Conservation (phyloP, 2,797 vertebrate species). For the Salmo trutta region DNA sequence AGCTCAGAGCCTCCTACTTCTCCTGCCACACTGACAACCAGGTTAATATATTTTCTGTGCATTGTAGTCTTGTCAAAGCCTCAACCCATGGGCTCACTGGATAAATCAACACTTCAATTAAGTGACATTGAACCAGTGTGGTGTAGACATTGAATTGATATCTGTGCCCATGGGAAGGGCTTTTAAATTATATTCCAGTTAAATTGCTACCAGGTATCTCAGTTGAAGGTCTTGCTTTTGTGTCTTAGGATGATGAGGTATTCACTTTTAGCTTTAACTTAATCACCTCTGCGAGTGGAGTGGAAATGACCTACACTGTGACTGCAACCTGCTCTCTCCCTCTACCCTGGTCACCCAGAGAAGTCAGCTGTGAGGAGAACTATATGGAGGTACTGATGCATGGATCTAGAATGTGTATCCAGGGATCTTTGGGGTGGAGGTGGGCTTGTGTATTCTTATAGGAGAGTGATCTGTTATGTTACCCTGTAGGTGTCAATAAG, state of each 20-base stretch:
- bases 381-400: constrained; percentile 76
- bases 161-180: background rate
- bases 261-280: background rate
- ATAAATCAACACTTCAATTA: too few relatives aligned
- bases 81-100: background rate
- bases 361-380: constrained; percentile 77
- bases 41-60: background rate
- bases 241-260: background rate
- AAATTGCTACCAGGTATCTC: too few relatives aligned
- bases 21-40: constrained; percentile 14
- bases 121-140: too few relatives aligned
- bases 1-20: constrained; percentile 10
- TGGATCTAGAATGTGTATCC: background rate
- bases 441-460: background rate
- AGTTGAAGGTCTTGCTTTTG: background rate
- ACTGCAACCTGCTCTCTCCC: constrained; percentile 61
- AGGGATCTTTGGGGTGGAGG: background rate
- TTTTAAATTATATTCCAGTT: too few relatives aligned
- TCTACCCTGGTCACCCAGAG: constrained; percentile 69
- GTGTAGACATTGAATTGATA: background rate
- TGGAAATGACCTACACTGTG: constrained; percentile 50
- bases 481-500: constrained; percentile 62
- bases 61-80: background rate
- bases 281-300: constrained; percentile 44
- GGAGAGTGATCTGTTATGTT: background rate